A percentile compares a stretch with the other conserved stretches of the same genome.
These are phyloP conservation scores for Macrotis lagotis DNA, from an alignment of 2,113 vertebrate species.

Conservation along the genomic window DNA sequence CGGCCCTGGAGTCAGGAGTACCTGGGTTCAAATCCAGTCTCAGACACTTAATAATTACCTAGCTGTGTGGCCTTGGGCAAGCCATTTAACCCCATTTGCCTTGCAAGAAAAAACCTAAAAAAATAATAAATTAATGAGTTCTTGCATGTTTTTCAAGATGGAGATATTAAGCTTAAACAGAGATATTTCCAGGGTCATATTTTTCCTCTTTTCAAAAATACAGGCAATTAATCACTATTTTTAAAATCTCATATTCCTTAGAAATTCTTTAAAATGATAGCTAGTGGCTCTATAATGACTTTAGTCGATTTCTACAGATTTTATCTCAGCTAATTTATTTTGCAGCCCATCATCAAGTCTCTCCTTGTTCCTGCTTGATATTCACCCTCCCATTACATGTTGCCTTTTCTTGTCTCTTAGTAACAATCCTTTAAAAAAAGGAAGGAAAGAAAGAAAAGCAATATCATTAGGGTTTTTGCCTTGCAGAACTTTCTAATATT, in stretches of 20 bases:
- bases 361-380: neutral
- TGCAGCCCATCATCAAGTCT: constrained; percentile 54
- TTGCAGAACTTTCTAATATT: neutral
- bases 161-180: constrained; percentile 35
- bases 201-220: constrained; percentile 22
- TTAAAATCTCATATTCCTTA: neutral
- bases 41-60: too few species aligned
- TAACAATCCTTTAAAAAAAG: neutral
- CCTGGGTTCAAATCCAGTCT: too few species aligned
- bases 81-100: too few species aligned
- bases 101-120: too few species aligned
- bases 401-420: constrained; percentile 3
- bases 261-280: constrained; percentile 49
- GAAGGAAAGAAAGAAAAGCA: neutral
- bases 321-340: constrained; percentile 44
- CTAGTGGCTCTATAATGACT: constrained; percentile 2
- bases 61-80: too few species aligned
- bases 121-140: constrained; percentile 33
- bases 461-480: neutral
- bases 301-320: constrained; percentile 27
- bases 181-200: constrained; percentile 5
- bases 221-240: neutral
- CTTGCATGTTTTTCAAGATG: constrained; percentile 24
- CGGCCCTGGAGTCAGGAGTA: too few species aligned
- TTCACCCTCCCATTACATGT: constrained; percentile 8